Conservation (phyloP, 2,797 vertebrate species). For the Antrozous pallidus region DNA sequence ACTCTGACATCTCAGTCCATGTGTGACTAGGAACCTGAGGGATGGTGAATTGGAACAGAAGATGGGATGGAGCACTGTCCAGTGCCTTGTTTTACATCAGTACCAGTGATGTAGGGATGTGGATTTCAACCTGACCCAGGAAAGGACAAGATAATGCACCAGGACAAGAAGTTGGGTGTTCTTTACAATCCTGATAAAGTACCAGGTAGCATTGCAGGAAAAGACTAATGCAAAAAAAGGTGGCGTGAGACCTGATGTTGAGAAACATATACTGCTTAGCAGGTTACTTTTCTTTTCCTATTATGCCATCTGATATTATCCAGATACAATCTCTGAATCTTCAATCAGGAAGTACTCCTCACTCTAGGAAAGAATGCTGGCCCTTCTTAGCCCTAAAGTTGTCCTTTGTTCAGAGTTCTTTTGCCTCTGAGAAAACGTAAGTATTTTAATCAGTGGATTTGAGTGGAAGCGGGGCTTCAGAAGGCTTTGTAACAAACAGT, state of each 20-base stretch:
- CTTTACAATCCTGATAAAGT: not conserved
- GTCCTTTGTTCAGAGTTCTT: conserved; percentile 25
- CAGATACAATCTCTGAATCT: not conserved
- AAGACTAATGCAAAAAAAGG: not conserved
- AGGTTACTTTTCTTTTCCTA: not conserved
- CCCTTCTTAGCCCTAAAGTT: conserved; percentile 13
- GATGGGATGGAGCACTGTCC: not conserved
- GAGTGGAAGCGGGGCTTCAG: not conserved
- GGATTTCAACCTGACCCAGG: not conserved
- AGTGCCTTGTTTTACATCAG: not conserved
- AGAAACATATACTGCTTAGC: not conserved
- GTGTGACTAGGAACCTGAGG: not conserved
- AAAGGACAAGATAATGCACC: not conserved
- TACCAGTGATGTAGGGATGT: not conserved
- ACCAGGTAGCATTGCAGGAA: not conserved
- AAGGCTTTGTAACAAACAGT: not conserved
- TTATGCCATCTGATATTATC: not conserved
- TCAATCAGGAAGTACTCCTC: conserved; percentile 36
- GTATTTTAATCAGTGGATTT: conserved; percentile 7
- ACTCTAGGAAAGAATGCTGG: conserved; percentile 25
- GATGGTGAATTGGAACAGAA: not conserved
- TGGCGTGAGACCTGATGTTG: not conserved
- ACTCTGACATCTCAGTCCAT: not conserved
- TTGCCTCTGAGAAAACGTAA: conserved; percentile 25
- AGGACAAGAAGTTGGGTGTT: not conserved